Evolutionary conservation across 2,888 invertebrate species (phyloP), one percentile per base, ranked within the genome.

Genomic region (Drosophila multiciliata): DNA sequence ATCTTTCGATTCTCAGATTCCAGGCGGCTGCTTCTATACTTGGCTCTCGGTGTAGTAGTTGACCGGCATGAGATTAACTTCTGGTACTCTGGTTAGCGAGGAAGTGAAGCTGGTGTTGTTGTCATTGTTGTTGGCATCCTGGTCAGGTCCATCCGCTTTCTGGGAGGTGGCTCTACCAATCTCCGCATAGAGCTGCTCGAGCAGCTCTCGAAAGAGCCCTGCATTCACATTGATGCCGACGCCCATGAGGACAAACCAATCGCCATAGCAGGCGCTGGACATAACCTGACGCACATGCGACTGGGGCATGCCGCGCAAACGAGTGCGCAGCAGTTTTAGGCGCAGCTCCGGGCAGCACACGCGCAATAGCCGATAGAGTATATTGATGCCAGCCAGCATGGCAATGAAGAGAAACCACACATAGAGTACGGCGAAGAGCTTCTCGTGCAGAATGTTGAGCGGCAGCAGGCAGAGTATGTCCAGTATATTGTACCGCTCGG

Each of bases 401-500:
- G 95, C 93, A 32, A 97, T 93, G 62, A 95, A 93, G 20, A 95
- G 93, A 29, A 96, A 94, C 96, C 97, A 97, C 89, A 96, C 95
- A 95, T 96, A 96, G 1, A 96, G 92, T 53, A 96, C 94, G 3
- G 95, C 94, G 81, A 96, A 96, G 75, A 97, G 94, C 91, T 97
- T 97, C 90, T 97, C 97, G 86, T 97, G 96, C 49, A 97, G 94
- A 75, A 96, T 95, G 89, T 97, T 97, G 23, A 97, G 88, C 0
- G 97, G 96, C 9, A 97, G 93, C 12, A 97, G 94, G 82, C 97
- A 97, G 0, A 97, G 93, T 11, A 81, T 96, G 91, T 98, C 98
- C 92, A 96, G 96, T 75, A 95, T 95, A 92, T 97, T 96, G 96
- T 94, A 2, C 98, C 98, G 4, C 97, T 96, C 0, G 97, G 95